These are phyloP conservation scores for Taxidea taxus DNA, from an alignment of 2,113 vertebrate genomes.

Conservation along the genomic window DNA sequence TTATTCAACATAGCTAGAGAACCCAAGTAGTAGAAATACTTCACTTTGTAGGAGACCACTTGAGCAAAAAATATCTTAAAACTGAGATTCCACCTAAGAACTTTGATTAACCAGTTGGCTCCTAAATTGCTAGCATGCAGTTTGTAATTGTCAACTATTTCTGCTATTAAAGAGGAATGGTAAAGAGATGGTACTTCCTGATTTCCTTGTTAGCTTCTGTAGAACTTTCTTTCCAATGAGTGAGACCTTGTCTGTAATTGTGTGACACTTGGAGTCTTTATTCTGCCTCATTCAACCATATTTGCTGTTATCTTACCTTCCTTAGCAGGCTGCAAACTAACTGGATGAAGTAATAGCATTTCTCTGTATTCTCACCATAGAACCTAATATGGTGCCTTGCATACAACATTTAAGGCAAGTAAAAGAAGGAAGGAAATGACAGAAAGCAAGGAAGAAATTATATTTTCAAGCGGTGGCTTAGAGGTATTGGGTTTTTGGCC, in stretches of 20 bases:
- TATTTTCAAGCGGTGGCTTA: background rate
- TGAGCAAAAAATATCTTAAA: background rate
- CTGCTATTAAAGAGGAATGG: background rate
- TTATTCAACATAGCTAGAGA: background rate
- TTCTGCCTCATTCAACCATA: background rate
- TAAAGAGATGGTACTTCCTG: background rate
- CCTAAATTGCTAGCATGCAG: background rate
- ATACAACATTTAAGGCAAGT: background rate
- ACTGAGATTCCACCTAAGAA: background rate
- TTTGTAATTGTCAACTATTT: background rate
- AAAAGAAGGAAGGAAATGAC: background rate
- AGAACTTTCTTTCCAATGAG: background rate
- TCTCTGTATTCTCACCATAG: background rate
- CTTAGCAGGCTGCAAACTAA: background rate
- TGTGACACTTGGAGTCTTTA: background rate
- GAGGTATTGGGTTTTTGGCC: background rate
- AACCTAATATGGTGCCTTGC: background rate
- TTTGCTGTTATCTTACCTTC: background rate
- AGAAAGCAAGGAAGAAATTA: background rate
- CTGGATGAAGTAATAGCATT: background rate
- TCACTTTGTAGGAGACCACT: background rate
- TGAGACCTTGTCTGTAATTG: background rate
- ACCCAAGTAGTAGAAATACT: background rate
- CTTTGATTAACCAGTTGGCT: background rate
- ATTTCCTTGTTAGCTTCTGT: background rate